These are phyloP conservation scores for Myioborus miniatus DNA, from an alignment of 2,797 vertebrate genomes.

Conservation along the genomic window DNA sequence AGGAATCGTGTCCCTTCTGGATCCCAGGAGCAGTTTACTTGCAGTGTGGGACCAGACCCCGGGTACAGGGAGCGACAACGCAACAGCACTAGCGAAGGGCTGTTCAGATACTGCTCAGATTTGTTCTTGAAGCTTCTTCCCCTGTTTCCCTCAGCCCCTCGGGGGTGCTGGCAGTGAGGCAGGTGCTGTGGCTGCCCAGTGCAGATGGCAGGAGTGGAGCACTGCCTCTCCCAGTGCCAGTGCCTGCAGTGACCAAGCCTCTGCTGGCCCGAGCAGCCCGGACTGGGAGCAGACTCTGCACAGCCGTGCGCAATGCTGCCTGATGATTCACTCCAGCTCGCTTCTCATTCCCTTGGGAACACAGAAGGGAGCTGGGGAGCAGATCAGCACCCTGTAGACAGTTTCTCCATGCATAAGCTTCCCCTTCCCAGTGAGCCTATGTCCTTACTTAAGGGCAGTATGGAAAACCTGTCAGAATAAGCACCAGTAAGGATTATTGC, in stretches of 20 bases:
- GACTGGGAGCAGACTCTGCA: not conserved
- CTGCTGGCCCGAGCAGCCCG: not conserved
- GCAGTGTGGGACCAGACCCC: accelerated
- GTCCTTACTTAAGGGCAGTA: not conserved
- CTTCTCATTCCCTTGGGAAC: constrained; percentile 5
- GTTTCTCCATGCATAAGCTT: not conserved
- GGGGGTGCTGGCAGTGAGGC: not conserved
- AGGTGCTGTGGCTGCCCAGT: not conserved
- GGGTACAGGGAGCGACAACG: accelerated
- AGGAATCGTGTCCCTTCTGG: not conserved
- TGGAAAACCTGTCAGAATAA: not conserved
- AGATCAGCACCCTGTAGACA: not conserved
- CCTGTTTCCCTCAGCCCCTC: not conserved
- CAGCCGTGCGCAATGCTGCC: not conserved
- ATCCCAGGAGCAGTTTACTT: not conserved
- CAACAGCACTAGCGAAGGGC: accelerated
- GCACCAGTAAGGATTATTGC: not conserved
- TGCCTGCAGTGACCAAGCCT: not conserved
- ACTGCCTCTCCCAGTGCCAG: not conserved
- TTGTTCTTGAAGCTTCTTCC: not conserved
- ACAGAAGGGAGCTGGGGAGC: not conserved
- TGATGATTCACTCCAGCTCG: not conserved
- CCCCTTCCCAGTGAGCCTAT: not conserved
- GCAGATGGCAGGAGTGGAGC: not conserved
- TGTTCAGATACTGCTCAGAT: accelerated